Percentiles rank a stretch among this genome's conserved stretches.
Evolutionary conservation across 2,888 invertebrate genomes (phyloP).

Genomic region (Pterobdella sp.): DNA sequence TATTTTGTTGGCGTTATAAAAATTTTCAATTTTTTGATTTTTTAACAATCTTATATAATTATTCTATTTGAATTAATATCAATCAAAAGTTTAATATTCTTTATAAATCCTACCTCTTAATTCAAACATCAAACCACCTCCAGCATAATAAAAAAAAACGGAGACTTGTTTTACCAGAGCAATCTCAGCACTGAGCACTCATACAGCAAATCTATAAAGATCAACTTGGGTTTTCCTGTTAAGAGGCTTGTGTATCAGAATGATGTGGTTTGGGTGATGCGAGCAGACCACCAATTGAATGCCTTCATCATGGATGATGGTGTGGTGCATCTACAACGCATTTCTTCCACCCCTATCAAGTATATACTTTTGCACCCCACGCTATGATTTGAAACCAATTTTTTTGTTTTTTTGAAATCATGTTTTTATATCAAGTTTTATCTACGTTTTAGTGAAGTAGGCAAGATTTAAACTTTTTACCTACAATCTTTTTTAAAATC

Average conservation of each 20-base stretch:
- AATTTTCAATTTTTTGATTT: not conserved
- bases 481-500: too few species aligned
- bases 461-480: too few species aligned
- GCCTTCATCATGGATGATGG: not conserved
- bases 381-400: not conserved
- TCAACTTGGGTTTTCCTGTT: not conserved
- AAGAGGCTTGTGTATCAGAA: not conserved
- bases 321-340: not conserved
- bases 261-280: not conserved
- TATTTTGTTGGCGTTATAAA: too few species aligned
- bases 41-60: not conserved
- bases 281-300: not conserved
- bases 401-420: not conserved
- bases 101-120: not conserved
- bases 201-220: not conserved
- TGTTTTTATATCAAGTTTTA: too few species aligned
- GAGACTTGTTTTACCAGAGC: not conserved
- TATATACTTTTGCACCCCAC: not conserved
- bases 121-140: not conserved
- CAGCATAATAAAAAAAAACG: not conserved
- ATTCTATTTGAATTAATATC: not conserved
- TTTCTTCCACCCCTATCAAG: not conserved
- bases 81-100: not conserved
- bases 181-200: not conserved
- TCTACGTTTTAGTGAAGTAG: too few species aligned